Conservation (phyloP, 2,888 invertebrate genomes). For the Calameuta idolon region DNA sequence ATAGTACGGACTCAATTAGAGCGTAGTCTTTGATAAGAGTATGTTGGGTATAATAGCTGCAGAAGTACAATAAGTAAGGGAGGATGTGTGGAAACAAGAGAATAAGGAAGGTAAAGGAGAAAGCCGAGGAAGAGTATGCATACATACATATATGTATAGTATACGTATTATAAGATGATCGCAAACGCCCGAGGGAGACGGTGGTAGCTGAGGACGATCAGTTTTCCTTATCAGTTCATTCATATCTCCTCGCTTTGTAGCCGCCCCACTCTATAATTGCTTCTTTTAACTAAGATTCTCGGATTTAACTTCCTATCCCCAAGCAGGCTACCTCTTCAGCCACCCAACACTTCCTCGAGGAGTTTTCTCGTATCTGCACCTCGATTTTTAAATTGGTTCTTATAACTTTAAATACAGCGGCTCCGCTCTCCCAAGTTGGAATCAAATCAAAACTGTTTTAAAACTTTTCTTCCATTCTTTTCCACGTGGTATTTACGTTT, state of each 20-base stretch:
- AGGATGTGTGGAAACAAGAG: neutral
- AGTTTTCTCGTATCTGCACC: conserved; percentile 37
- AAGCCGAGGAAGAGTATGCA: neutral
- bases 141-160: neutral
- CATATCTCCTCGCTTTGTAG: conserved; percentile 48
- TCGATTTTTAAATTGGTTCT: conserved; percentile 64
- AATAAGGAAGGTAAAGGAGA: neutral
- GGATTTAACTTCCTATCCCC: conserved; percentile 51
- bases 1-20: neutral
- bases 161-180: neutral
- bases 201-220: conserved; percentile 40
- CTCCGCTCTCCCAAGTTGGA: conserved; percentile 32
- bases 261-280: conserved; percentile 56
- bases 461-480: conserved; percentile 46
- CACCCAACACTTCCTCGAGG: conserved; percentile 13
- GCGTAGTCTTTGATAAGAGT: neutral
- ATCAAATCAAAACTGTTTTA: conserved; percentile 56
- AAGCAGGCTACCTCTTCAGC: neutral
- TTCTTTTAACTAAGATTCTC: conserved; percentile 64
- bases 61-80: neutral
- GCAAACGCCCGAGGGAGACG: conserved; percentile 19
- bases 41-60: neutral
- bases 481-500: conserved; percentile 39
- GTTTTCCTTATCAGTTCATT: conserved; percentile 56
- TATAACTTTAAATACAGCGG: conserved; percentile 60